Evolutionary conservation across 1,140 invertebrate species (phyloP).

Genomic region (Andrena cerasifolii): DNA sequence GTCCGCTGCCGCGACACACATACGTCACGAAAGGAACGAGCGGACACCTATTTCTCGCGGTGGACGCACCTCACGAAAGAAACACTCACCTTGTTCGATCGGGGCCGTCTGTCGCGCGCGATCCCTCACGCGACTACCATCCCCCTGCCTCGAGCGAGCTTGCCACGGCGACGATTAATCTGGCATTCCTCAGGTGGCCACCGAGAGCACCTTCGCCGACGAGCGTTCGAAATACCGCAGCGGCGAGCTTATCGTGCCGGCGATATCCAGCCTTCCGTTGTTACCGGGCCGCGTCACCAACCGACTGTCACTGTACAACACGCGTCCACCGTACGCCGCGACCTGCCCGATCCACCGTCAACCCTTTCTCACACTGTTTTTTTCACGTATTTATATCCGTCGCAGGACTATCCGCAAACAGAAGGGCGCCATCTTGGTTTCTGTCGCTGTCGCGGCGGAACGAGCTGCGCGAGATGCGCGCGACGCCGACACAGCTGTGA

Average conservation of each 20-base stretch:
- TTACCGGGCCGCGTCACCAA: slow-evolving; percentile 35
- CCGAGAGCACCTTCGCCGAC: slow-evolving; percentile 54
- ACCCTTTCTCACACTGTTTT: slow-evolving; percentile 63
- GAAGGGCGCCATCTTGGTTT: slow-evolving; percentile 78
- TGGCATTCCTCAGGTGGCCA: slow-evolving; percentile 81
- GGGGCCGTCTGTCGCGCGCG: slow-evolving; percentile 47
- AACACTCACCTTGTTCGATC: slow-evolving; percentile 37
- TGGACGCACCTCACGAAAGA: slow-evolving; percentile 46
- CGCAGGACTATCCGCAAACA: slow-evolving; percentile 78
- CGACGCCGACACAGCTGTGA: slow-evolving; percentile 68
- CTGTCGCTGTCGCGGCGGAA: slow-evolving; percentile 57
- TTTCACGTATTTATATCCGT: slow-evolving; percentile 76
- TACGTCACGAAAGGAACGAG: slow-evolving; percentile 73
- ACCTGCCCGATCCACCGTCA: slow-evolving; percentile 51
- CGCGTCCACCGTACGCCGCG: slow-evolving; percentile 37
- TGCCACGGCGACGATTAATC: slow-evolving; percentile 44
- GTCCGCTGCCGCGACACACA: slow-evolving; percentile 75
- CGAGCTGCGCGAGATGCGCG: slow-evolving; percentile 58
- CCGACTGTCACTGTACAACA: slow-evolving; percentile 34
- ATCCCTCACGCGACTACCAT: neutral
- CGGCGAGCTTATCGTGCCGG: slow-evolving; percentile 13
- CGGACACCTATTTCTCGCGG: slow-evolving; percentile 52
- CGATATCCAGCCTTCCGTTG: slow-evolving; percentile 7
- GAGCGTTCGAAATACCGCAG: slow-evolving; percentile 26
- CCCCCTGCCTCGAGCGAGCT: too few species aligned